Evolutionary conservation across 2,797 vertebrate species (phyloP).

Genomic region (Eupleurogrammus muticus): DNA sequence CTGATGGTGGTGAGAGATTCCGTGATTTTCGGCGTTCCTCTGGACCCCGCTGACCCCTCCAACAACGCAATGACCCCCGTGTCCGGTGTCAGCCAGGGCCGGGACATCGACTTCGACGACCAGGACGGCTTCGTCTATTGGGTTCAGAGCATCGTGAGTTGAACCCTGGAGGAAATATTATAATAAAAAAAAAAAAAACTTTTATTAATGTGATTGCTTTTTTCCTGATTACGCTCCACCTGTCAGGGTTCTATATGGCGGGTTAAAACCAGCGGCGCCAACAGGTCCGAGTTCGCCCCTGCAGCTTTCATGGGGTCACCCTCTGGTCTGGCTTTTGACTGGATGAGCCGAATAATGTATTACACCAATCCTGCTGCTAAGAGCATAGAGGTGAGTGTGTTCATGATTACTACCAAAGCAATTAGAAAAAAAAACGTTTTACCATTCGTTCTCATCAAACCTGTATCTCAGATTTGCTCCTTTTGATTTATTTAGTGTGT

Average conservation of each 20-base stretch:
- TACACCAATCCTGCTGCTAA: conserved; percentile 80
- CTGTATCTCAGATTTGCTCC: background rate
- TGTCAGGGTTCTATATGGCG: conserved; percentile 80
- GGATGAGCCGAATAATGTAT: conserved; percentile 82
- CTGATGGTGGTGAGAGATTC: conserved; percentile 81
- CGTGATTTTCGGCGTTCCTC: conserved; percentile 80
- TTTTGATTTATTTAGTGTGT: background rate
- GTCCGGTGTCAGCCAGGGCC: conserved; percentile 74
- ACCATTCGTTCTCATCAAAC: background rate
- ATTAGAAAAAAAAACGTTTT: no score
- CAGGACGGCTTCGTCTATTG: conserved; percentile 81
- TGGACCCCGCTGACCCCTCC: conserved; percentile 77
- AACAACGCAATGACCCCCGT: conserved; percentile 82
- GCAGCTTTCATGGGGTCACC: conserved; percentile 79
- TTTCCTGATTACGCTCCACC: conserved; percentile 17
- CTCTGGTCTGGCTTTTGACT: conserved; percentile 83
- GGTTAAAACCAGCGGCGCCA: conserved; percentile 77
- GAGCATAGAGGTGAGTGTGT: conserved; percentile 78
- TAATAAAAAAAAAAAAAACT: background rate
- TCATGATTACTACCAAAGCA: background rate
- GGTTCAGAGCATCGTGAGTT: conserved; percentile 80
- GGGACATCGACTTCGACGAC: conserved; percentile 84
- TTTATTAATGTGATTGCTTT: background rate
- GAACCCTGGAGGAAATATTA: background rate
- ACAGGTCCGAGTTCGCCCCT: conserved; percentile 82